These are phyloP conservation scores for Hirundichthys speculiger DNA, from an alignment of 2,113 vertebrate genomes.

Conservation along the genomic window DNA sequence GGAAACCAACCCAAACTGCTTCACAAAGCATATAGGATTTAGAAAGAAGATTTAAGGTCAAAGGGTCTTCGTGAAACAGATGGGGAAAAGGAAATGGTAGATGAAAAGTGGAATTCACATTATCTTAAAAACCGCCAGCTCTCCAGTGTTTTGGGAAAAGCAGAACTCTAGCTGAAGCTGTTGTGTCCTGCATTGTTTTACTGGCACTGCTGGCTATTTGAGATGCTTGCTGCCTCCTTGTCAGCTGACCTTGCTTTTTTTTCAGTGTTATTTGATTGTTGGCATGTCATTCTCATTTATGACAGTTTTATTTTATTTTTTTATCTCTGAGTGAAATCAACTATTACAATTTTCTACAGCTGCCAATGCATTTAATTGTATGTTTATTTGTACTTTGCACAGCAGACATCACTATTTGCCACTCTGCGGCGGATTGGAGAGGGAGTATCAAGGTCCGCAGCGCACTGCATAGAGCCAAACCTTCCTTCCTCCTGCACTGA, in stretches of 20 bases:
- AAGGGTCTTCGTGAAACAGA: conserved; percentile 4
- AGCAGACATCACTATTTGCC: conserved; percentile 81
- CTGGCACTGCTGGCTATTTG: conserved; percentile 34
- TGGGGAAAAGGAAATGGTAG: not conserved
- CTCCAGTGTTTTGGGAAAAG: conserved; percentile 13
- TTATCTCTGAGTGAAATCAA: conserved; percentile 10
- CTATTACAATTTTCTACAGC: conserved; percentile 6
- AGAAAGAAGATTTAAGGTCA: conserved; percentile 18
- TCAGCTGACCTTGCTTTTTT: conserved; percentile 33
- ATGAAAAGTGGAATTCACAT: conserved; percentile 3
- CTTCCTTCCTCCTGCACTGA: conserved; percentile 54
- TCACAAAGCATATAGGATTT: conserved; percentile 4
- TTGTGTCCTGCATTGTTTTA: conserved; percentile 40
- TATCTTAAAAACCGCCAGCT: conserved; percentile 19
- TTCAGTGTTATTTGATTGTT: too few species aligned
- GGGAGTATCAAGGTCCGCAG: conserved; percentile 79
- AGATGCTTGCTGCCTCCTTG: conserved; percentile 31
- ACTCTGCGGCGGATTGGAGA: conserved; percentile 88
- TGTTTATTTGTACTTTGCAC: conserved; percentile 31
- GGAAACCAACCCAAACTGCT: conserved; percentile 7
- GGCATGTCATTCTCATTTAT: conserved; percentile 26
- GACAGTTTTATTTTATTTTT: conserved; percentile 31
- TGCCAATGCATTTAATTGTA: not conserved
- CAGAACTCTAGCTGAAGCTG: too few species aligned
- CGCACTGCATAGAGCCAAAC: conserved; percentile 45